Conservation (phyloP, 2,888 invertebrate species). For the Cyrtodaria siliqua region DNA sequence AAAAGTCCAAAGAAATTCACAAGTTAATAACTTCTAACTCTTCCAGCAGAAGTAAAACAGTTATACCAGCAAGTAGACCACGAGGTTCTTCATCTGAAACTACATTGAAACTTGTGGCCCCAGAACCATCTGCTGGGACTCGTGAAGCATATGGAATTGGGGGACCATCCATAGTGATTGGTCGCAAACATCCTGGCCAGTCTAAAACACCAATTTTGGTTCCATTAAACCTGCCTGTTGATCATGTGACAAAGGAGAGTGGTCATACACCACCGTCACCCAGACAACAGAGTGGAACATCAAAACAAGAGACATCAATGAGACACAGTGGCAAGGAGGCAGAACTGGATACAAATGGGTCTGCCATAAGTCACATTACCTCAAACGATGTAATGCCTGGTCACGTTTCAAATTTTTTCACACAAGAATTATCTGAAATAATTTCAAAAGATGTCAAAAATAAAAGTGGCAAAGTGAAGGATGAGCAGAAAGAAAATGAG, state of each 20-base stretch:
- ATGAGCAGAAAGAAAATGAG: slow-evolving; percentile 37
- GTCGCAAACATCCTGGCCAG: slow-evolving; percentile 11
- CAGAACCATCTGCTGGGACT: background rate
- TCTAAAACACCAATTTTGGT: slow-evolving; percentile 8
- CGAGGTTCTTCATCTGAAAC: too few species aligned
- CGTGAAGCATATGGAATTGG: slow-evolving; percentile 8
- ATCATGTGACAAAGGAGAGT: too few species aligned
- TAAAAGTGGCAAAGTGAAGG: slow-evolving; percentile 28
- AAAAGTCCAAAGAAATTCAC: slow-evolving; percentile 47
- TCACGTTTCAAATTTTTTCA: slow-evolving; percentile 9
- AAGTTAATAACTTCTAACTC: slow-evolving; percentile 47
- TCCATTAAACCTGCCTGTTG: background rate
- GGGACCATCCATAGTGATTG: slow-evolving; percentile 6
- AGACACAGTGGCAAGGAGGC: background rate
- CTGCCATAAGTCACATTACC: too few species aligned
- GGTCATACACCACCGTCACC: background rate
- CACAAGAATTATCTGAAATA: slow-evolving; percentile 43
- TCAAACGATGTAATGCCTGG: slow-evolving; percentile 8
- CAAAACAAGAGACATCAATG: background rate
- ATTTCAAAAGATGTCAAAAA: slow-evolving; percentile 17
- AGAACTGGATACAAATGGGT: too few species aligned
- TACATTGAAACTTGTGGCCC: too few species aligned
- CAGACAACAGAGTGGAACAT: background rate
- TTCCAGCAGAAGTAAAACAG: slow-evolving; percentile 20
- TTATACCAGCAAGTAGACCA: slow-evolving; percentile 3